Percentiles rank a stretch among this genome's conserved stretches.
phyloP scores from a whole-genome alignment of 2,113 vertebrate species.

The Cynopterus brachyotis region DNA sequence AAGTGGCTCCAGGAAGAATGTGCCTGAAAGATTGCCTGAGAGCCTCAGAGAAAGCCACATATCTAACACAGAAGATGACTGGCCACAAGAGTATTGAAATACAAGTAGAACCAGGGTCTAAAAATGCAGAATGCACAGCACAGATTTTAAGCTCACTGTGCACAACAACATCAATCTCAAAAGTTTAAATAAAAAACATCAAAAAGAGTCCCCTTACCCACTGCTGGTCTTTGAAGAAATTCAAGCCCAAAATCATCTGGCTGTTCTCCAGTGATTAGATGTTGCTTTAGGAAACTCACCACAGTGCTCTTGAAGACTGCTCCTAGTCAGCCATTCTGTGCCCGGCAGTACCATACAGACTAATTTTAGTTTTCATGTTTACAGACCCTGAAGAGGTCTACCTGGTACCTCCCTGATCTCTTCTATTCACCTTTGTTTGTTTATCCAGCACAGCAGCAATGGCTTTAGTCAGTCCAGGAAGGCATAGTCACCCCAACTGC shows the following conservation, averaged over 20 bases:
- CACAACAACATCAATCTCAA: not conserved
- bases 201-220: slow-evolving; percentile 42
- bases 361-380: slow-evolving; percentile 19
- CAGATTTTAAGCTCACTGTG: not conserved
- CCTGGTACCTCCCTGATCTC: not conserved
- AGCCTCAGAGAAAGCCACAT: not conserved
- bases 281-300: slow-evolving; percentile 2
- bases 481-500: not conserved
- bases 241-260: not conserved
- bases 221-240: slow-evolving; percentile 21
- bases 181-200: not conserved
- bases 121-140: not conserved
- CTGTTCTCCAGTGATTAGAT: not conserved
- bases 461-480: not conserved
- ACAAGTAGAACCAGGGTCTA: not conserved
- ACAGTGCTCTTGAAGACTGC: not conserved
- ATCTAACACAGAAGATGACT: not conserved
- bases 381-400: not conserved
- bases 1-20: not conserved
- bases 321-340: not conserved
- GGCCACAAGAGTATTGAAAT: not conserved
- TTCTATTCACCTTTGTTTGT: not conserved
- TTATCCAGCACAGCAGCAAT: not conserved
- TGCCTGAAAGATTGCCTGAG: not conserved
- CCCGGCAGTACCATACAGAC: not conserved